phyloP scores from a whole-genome alignment of 35 echinoderm and acorn worm species.

The Lytechinus pictus region DNA sequence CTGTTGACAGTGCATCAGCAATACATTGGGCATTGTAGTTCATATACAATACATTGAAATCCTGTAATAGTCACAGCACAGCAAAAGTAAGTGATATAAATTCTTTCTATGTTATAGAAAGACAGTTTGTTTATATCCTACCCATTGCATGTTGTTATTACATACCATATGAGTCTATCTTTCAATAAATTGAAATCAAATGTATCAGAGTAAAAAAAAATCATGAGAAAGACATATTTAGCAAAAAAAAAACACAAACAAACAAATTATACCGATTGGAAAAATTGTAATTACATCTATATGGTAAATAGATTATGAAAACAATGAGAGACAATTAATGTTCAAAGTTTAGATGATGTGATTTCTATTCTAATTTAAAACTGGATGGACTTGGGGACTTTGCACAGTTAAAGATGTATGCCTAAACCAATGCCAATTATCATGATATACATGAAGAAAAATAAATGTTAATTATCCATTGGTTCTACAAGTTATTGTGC shows the following conservation, averaged over 20 bases:
- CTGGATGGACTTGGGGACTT: too few species aligned
- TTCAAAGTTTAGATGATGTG: too few species aligned
- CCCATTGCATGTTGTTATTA: not conserved
- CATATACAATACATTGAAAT: not conserved
- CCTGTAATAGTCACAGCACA: not conserved
- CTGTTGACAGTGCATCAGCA: too few species aligned
- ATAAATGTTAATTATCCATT: too few species aligned
- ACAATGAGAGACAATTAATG: too few species aligned
- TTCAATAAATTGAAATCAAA: not conserved
- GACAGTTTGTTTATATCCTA: not conserved
- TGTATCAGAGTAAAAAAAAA: not conserved
- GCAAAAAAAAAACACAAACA: not conserved
- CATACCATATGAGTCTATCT: not conserved
- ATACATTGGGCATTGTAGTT: not conserved
- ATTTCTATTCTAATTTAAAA: too few species aligned
- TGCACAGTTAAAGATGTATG: too few species aligned
- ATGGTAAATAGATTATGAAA: too few species aligned
- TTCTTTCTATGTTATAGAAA: not conserved
- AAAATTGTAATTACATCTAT: too few species aligned
- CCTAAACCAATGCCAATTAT: too few species aligned
- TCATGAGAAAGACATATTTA: not conserved
- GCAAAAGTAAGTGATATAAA: not conserved
- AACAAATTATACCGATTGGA: not conserved
- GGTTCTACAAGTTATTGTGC: too few species aligned
- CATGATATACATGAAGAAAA: too few species aligned